Percentiles rank a stretch among this genome's conserved stretches.
These are phyloP conservation scores for Dendronephthya gigantea DNA, from an alignment of 64 coral and sea anemone genomes.

Conservation along the genomic window DNA sequence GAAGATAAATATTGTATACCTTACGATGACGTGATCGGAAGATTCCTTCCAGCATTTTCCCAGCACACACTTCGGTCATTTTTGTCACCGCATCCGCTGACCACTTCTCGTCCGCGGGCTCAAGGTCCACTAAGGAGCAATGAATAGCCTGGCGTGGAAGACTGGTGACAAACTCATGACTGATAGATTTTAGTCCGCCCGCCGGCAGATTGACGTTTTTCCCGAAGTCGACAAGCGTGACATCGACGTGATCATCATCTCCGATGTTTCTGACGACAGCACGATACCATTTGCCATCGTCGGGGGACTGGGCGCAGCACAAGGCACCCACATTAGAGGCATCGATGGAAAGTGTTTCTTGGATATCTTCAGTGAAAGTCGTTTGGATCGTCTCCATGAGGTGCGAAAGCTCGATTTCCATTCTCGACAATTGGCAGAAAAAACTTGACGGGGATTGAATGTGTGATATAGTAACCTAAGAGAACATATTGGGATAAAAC, in stretches of 20 bases:
- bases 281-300: neutral
- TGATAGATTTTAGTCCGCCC: neutral
- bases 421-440: neutral
- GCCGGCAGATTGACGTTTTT: neutral
- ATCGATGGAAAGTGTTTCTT: neutral
- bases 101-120: neutral
- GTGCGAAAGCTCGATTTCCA: neutral
- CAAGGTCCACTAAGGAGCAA: constrained; percentile 1
- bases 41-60: neutral
- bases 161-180: neutral
- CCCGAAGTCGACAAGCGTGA: neutral
- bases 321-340: neutral
- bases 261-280: neutral
- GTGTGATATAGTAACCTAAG: neutral
- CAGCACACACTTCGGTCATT: neutral
- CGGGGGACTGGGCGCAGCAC: neutral
- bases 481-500: no score
- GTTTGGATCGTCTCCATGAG: neutral
- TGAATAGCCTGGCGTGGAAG: neutral
- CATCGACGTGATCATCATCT: neutral
- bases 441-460: neutral
- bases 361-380: neutral
- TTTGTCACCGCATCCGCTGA: neutral
- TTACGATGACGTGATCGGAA: neutral
- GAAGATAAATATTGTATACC: constrained; percentile 3